Base-by-base conservation (phyloP, 1,140 invertebrate species). In the Scaptomyza pallida region DNA sequence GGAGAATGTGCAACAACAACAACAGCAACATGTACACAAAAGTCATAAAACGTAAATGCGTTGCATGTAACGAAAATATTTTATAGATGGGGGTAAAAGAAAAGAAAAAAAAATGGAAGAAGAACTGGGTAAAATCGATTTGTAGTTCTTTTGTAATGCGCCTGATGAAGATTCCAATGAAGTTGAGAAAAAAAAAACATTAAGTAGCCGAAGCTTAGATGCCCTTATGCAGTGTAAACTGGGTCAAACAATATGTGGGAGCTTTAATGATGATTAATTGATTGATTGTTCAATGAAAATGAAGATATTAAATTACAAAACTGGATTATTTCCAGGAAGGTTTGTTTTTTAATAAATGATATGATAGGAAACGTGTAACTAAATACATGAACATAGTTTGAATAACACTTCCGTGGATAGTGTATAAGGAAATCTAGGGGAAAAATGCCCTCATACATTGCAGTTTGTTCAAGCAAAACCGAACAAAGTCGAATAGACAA, bases 91-190 rank as follows among this genome's bases (percentile, higher is more conserved):
- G 10, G 41, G 26, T 16, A 48, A 65, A 51, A 21, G 21, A 4
- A 4, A 21, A 21, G 21, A 64, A 55, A 55, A 37, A 26, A 45
- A 55, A 2, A 21, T 2, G 4, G 33, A 9, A 35, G 33, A 35
- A 62, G 69, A 86, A 81, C 69, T 80, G 77, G 61, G 73, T 86
- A 78, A 81, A 85, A 85, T 85, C 81, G 82, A 85, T 85, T 85
- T 88, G 80, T 86, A 85, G 62, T 85, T 75, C 67, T 79, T 79
- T 75, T 83, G 56, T 57, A 74, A 55, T 64, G 44, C 59, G 62
- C 50, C 45, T 48, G 41, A 41, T 61, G 50, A 68, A 62, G 69
- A 63, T 68, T 67, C 80, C 47, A 62, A 33, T 5, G 43, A 68
- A 77, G 51, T 64, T 17, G 15, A 26, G 19, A 19, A 23, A 41